Conservation (phyloP, 2,888 invertebrate species). For the Bembecia ichneumoniformis region DNA sequence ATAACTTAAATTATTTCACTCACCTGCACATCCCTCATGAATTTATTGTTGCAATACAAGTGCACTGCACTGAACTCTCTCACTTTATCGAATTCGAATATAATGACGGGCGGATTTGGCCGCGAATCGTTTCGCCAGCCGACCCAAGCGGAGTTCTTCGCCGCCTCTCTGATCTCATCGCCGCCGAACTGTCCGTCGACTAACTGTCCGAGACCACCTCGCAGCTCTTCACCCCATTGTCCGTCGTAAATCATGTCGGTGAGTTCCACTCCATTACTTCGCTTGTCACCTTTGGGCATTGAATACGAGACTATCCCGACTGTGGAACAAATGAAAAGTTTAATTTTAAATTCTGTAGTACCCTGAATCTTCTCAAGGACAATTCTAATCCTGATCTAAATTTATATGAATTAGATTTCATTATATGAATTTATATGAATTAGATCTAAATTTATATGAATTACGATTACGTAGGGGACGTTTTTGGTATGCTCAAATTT, state of each 20-base stretch:
- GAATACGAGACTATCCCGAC: conserved; percentile 89
- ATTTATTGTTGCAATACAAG: conserved; percentile 88
- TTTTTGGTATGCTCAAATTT: too few species aligned
- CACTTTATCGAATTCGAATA: conserved; percentile 88
- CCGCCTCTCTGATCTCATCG: conserved; percentile 74
- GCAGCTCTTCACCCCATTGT: conserved; percentile 81
- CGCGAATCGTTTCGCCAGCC: conserved; percentile 88
- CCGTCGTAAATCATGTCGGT: conserved; percentile 91
- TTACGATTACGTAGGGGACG: too few species aligned
- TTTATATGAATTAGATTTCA: too few species aligned
- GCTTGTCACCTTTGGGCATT: conserved; percentile 89
- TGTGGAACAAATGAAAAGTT: conserved; percentile 30
- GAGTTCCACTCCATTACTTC: conserved; percentile 84
- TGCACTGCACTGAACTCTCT: conserved; percentile 88
- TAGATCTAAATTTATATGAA: too few species aligned
- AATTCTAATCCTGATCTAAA: too few species aligned
- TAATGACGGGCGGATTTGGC: conserved; percentile 76
- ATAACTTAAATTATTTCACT: conserved; percentile 16
- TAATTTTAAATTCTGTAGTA: too few species aligned
- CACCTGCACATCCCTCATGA: conserved; percentile 86
- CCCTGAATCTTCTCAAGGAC: too few species aligned
- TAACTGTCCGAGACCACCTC: conserved; percentile 86
- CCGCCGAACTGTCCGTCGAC: conserved; percentile 86
- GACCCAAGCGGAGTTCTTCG: conserved; percentile 84
- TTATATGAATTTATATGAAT: too few species aligned